phyloP scores from a whole-genome alignment of 2,888 invertebrate species.

The Eilema depressum region DNA sequence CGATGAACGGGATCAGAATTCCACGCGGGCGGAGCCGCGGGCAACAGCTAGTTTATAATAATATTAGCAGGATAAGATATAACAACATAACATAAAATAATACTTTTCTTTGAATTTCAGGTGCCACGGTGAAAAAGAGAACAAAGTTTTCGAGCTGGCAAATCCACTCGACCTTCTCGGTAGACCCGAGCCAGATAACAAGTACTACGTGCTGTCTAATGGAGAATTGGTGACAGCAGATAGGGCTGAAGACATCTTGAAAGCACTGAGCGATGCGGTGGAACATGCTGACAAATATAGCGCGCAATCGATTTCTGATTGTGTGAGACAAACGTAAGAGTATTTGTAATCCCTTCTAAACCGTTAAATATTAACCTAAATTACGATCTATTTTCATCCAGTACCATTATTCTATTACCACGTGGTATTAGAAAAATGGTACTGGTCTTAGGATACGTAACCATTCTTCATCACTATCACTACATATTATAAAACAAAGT shows the following conservation, averaged over 20 bases:
- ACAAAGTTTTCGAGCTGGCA: slow-evolving; percentile 87
- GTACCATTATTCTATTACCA: no score
- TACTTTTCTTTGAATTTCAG: slow-evolving; percentile 57
- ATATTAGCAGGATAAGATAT: no score
- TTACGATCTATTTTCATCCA: no score
- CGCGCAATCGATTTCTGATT: slow-evolving; percentile 63
- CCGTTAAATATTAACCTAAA: no score
- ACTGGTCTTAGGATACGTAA: no score
- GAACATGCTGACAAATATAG: slow-evolving; percentile 67
- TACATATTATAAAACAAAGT: no score
- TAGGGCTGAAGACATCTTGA: slow-evolving; percentile 57
- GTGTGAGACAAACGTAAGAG: slow-evolving; percentile 67
- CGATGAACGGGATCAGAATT: no score
- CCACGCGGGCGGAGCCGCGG: no score
- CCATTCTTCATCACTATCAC: no score
- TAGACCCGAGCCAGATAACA: slow-evolving; percentile 64
- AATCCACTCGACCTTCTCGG: slow-evolving; percentile 76
- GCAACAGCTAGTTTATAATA: no score
- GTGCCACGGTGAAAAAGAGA: slow-evolving; percentile 90
- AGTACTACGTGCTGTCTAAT: slow-evolving; percentile 69
- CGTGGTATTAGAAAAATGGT: no score
- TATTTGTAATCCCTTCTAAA: not conserved
- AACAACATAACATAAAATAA: not conserved
- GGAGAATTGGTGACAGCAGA: slow-evolving; percentile 66
- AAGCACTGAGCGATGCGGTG: slow-evolving; percentile 62